Evolutionary conservation across 2,888 invertebrate genomes (phyloP), one percentile per base, ranked within the genome.

Genomic region (Parthenolecanium corni): DNA sequence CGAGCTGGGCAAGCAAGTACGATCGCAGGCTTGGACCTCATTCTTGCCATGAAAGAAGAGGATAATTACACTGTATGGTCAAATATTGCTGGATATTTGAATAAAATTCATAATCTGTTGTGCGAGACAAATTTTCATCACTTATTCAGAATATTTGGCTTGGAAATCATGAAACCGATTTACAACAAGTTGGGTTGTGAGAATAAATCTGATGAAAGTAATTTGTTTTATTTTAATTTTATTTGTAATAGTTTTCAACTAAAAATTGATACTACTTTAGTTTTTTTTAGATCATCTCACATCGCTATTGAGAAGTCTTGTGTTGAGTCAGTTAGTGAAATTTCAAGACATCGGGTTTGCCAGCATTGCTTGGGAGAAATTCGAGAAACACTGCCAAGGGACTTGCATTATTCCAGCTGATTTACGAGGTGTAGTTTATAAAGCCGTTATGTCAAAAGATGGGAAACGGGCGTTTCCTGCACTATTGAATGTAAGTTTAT

Each of bases 21-120:
- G 12, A 84, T 85, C 0, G 85, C 89, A 72, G 85, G 87, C 1
- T 76, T 96, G 61, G 83, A 86, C 71, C 78, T 95, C 14, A 83
- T 92, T 71, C 82, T 85, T 69, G 89, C 92, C 0, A 93, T 85
- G 72, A 79, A 82, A 66, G 82, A 86, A 68, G 94, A 96, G 74
- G 84, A 83, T 40, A 89, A 94, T 74, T 96, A 86, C 76, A 92
- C 93, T 0, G 95, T 95, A 0, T 96, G 95, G 95, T 6, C 67
- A 18, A 85, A 85, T 1, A 83, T 92, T 67, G 82, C 82, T 46
- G 86, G 84, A 72, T 86, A 87, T 69, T 75, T 94, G 62, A 79
- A 82, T n/a, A 85, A 85, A 71, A 76, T 94, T 58, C 81, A 82
- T 64, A 80, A 82, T 51, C 76, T 94, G 25, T 77, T 93, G 65